Evolutionary conservation across 2,888 invertebrate genomes (phyloP).

Genomic region (Exephanes ischioxanthus): DNA sequence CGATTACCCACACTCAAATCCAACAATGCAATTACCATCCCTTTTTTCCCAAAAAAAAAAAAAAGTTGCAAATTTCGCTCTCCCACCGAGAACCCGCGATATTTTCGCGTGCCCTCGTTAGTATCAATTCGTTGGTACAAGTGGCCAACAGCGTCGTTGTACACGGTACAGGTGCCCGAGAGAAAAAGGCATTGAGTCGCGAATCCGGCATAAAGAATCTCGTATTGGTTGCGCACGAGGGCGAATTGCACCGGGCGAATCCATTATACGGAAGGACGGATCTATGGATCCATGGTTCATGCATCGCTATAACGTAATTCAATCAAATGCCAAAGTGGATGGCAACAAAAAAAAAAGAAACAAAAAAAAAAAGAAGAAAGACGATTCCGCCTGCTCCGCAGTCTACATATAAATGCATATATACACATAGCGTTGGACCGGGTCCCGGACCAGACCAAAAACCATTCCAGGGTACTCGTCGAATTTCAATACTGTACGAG

Average conservation of each 20-base stretch:
- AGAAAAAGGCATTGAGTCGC: conserved; percentile 56
- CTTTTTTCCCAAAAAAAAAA: background rate
- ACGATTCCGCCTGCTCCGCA: conserved; percentile 20
- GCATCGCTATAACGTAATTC: conserved; percentile 77
- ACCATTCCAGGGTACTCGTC: conserved; percentile 60
- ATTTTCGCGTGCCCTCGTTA: conserved; percentile 1
- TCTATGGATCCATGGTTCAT: conserved; percentile 68
- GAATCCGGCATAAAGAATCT: conserved; percentile 47
- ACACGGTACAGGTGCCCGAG: conserved; percentile 4
- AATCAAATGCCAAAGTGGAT: conserved; percentile 83
- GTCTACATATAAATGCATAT: background rate
- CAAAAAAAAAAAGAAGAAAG: conserved; percentile 13
- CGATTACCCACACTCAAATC: no score
- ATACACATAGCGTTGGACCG: conserved; percentile 40
- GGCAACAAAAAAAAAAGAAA: conserved; percentile 76
- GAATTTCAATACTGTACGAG: conserved; percentile 64
- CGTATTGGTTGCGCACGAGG: conserved; percentile 38
- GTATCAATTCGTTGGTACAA: conserved; percentile 3
- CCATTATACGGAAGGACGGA: conserved; percentile 74
- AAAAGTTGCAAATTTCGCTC: background rate
- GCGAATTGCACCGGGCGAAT: conserved; percentile 53
- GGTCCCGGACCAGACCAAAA: conserved; percentile 51
- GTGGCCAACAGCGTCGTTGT: background rate
- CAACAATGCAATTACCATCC: no score
- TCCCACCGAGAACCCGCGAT: background rate